These are phyloP conservation scores for Choristoneura fumiferana DNA, from an alignment of 1,140 invertebrate genomes.

Conservation along the genomic window DNA sequence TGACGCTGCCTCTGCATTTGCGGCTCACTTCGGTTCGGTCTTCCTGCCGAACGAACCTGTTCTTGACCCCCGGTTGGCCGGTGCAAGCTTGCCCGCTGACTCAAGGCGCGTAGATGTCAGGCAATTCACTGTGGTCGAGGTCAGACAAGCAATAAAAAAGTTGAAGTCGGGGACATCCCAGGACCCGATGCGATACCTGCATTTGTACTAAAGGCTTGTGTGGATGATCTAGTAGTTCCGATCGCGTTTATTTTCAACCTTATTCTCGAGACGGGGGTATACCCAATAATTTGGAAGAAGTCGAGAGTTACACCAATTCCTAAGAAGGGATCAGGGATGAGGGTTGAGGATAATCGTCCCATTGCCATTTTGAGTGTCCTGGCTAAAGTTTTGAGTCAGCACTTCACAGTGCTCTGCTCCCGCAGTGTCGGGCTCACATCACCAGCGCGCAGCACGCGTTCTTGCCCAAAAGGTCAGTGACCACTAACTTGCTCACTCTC, in stretches of 20 bases:
- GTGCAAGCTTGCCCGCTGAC: not conserved
- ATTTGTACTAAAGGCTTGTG: not conserved
- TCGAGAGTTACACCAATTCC: not conserved
- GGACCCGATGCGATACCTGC: not conserved
- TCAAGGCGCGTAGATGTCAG: not conserved
- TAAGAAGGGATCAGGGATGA: not conserved
- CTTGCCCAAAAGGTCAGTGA: not conserved
- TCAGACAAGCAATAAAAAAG: not conserved
- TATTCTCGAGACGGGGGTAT: not conserved
- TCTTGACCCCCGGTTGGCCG: not conserved
- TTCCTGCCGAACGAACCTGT: not conserved
- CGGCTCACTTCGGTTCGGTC: not conserved
- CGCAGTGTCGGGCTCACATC: not conserved
- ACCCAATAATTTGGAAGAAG: not conserved
- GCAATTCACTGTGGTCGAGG: not conserved
- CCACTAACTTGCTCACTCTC: no score
- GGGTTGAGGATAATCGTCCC: not conserved
- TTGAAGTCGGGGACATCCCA: not conserved
- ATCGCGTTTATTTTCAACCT: not conserved
- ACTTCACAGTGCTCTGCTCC: no score
- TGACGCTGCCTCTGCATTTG: not conserved
- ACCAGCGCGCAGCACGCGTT: not conserved
- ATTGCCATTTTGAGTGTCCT: not conserved
- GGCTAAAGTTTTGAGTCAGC: not conserved
- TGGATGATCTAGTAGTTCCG: not conserved